phyloP scores from a whole-genome alignment of 2,888 invertebrate species.

The Amiota mariae region DNA sequence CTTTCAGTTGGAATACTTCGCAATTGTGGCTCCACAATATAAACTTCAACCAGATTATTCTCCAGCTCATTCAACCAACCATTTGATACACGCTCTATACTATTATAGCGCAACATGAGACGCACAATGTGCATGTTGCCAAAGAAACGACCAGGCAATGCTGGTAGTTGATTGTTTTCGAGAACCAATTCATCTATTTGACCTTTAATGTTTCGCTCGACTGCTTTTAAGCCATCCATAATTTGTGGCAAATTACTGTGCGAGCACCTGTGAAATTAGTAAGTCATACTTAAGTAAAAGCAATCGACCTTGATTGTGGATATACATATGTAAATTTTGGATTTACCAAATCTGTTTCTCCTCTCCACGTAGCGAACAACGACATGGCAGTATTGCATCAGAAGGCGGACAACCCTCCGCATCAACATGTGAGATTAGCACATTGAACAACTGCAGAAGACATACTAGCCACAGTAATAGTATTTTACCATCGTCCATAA shows the following conservation, averaged over 20 bases:
- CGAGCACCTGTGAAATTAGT: slow-evolving; percentile 82
- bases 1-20: slow-evolving; percentile 86
- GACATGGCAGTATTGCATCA: slow-evolving; percentile 85
- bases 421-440: slow-evolving; percentile 23
- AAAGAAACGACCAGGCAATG: slow-evolving; percentile 88
- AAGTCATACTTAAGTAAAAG: too few relatives aligned
- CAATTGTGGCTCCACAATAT: slow-evolving; percentile 87
- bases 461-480: slow-evolving; percentile 21
- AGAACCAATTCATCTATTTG: slow-evolving; percentile 90
- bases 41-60: slow-evolving; percentile 85
- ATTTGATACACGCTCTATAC: slow-evolving; percentile 85
- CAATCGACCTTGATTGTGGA: not conserved
- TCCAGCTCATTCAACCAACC: slow-evolving; percentile 88
- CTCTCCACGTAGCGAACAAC: slow-evolving; percentile 84
- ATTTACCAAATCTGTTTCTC: slow-evolving; percentile 89
- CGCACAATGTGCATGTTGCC: slow-evolving; percentile 83
- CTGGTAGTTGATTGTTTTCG: slow-evolving; percentile 89
- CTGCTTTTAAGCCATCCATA: slow-evolving; percentile 81
- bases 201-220: slow-evolving; percentile 78
- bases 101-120: slow-evolving; percentile 88
- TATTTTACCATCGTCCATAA: slow-evolving; percentile 7
- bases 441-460: slow-evolving; percentile 44
- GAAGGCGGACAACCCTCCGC: slow-evolving; percentile 80
- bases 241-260: slow-evolving; percentile 89
- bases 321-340: not conserved